Base-by-base conservation (phyloP, 2,797 vertebrate species). In the Ceryle rudis region DNA sequence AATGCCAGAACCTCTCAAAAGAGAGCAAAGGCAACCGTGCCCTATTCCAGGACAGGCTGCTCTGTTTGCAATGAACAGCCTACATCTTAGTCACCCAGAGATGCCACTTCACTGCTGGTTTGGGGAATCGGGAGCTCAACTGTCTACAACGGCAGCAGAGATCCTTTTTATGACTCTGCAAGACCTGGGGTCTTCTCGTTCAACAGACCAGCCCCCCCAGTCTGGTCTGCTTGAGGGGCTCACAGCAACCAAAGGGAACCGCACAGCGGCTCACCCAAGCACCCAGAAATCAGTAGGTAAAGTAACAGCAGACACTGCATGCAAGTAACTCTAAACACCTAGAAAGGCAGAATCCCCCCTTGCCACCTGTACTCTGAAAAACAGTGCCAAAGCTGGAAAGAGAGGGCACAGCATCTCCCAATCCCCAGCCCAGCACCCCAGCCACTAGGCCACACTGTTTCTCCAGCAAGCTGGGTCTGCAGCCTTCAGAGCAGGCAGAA, bases 261-360 rank as follows among this genome's bases (percentile, higher is more conserved):
- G 19, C 14, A 2, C 28, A 35, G 70, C 41, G 8, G 14, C 7
- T 14, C 28, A n/a, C 7, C 41, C 28, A 14, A 20, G 41, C 28
- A 61, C 21, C 33, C 46, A n/a, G 33, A 29, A 39, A 64, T 18
- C 1, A 2, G 16, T 21, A 33, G 5, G 23, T 31, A 46, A 29
- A 52, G 18, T 7, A 41, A 55, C 14, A 51, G n/a, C 52, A 69
- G 33, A 33, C 10, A 9, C 16, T 57, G 21, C 39, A 28, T n/a
- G 42, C 6, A 33, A 55, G 6, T 2, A 13, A 4, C 35, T 37
- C 74, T 3, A 3, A 64, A 33, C 1, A 11, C 4, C 15, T 4
- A 3, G 1, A 9, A 28, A 49, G n/a, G 47, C 70, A 39, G 23
- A 42, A 9, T 6, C 2, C 11, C 23, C 6, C 54, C 8, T 35